These are phyloP conservation scores for Sciurus vulgaris DNA, from an alignment of 2,797 vertebrate genomes.

Conservation along the genomic window DNA sequence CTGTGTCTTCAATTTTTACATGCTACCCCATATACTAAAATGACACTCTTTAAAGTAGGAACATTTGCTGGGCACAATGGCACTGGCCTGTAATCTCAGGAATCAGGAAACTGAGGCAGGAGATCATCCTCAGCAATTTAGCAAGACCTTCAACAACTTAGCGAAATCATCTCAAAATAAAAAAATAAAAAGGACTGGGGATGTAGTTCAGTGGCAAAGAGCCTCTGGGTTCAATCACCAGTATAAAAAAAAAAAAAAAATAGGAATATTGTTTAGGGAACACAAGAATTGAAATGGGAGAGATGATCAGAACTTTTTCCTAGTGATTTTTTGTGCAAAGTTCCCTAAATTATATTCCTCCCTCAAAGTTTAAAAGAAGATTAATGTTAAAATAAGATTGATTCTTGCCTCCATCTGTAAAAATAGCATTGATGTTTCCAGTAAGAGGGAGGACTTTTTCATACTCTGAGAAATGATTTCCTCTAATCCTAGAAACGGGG, in stretches of 20 bases:
- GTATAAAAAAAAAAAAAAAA: neutral
- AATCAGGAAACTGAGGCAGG: too few relatives aligned
- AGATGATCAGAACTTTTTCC: neutral
- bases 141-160: too few relatives aligned
- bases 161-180: too few relatives aligned
- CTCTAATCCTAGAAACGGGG: neutral
- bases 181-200: too few relatives aligned
- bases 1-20: neutral
- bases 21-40: neutral
- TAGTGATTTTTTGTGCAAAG: neutral
- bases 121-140: too few relatives aligned
- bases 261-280: neutral
- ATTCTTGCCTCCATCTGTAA: neutral
- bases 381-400: neutral
- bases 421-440: constrained; percentile 22
- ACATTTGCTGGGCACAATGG: too few relatives aligned
- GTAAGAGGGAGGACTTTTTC: neutral
- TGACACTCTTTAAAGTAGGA: neutral
- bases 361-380: constrained; percentile 38
- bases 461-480: constrained; percentile 38
- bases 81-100: too few relatives aligned
- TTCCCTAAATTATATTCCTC: neutral
- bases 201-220: too few relatives aligned
- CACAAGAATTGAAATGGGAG: neutral
- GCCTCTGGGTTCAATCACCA: too few relatives aligned